Base-by-base conservation (phyloP, 2,797 vertebrate species). In the Squalus acanthias region DNA sequence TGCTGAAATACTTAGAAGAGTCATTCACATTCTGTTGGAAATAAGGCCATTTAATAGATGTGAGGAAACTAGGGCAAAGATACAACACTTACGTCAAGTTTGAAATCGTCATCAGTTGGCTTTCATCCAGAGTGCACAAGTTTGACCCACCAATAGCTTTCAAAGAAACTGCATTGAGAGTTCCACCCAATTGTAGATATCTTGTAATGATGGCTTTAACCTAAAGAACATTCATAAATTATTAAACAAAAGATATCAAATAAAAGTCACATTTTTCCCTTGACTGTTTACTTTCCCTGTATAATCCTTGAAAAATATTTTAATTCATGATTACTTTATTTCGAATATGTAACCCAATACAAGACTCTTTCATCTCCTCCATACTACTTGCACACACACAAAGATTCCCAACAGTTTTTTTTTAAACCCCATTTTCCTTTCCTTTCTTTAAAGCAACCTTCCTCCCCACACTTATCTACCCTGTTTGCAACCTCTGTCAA, bases 121-220 rank as follows among this genome's bases (percentile, higher is more conserved):
- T 82, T 60, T 97, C 97, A 3, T 72, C 96, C 96, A 98, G 97
- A 0, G 95, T 29, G n/a, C 98, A 98, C 20, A 98, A 97, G 24
- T 0, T 79, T 0, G 12, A 1, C 0, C 96, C 97, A 7, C 97
- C 96, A 0, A 97, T 96, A 12, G 95, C 39, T 95, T 0, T 57
- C 0, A 98, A 97, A 96, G 97, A 87, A 46, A 97, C 2, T 0
- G 97, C 96, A 0, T 97, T 97, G 67, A 97, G 53, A 7, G 29
- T 97, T 60, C 97, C 97, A 0, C 97, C 97, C 82, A 96, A 97
- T 13, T 96, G 92, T 96, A 97, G 96, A 96, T 95, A 98, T 96
- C 96, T 97, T 60, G 89, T 72, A 96, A 97, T 0, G 57, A 97
- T 97, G 96, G 97, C 63, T 96, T 29, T 96, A 85, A 96, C 7